These are phyloP conservation scores for Scaptomyza montana DNA, from an alignment of 1,140 invertebrate species.

Conservation along the genomic window DNA sequence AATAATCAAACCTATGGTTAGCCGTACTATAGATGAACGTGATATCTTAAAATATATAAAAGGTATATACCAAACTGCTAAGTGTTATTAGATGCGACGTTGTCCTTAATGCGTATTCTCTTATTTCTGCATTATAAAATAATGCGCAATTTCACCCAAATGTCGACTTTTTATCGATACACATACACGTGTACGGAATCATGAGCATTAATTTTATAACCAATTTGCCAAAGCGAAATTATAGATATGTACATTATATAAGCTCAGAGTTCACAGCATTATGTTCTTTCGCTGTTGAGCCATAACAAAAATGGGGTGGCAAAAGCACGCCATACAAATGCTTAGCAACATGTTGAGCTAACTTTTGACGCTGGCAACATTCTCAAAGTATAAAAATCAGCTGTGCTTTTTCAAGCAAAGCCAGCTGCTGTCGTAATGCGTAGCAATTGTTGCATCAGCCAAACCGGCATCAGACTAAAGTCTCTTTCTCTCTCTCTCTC, in stretches of 20 bases:
- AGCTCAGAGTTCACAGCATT: constrained; percentile 1
- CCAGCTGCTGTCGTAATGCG: constrained; percentile 61
- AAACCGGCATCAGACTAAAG: constrained; percentile 31
- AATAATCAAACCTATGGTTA: too few relatives aligned
- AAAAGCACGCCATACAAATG: constrained; percentile 9
- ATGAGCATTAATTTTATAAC: background rate
- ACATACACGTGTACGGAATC: background rate
- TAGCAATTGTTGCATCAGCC: constrained; percentile 73
- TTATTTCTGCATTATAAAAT: background rate
- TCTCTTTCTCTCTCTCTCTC: background rate
- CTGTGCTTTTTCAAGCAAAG: constrained; percentile 26
- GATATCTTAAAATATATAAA: background rate
- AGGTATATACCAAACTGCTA: background rate
- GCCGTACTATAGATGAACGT: too few relatives aligned
- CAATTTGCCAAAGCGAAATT: background rate
- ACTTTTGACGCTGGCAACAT: constrained; percentile 28
- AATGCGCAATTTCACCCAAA: constrained; percentile 21
- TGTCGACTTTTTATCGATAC: background rate
- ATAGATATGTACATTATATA: constrained; percentile 4
- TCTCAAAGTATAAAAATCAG: constrained; percentile 32
- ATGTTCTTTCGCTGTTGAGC: background rate
- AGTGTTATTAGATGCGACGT: too few relatives aligned
- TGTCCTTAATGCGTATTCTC: constrained; percentile 12
- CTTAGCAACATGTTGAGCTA: constrained; percentile 29
- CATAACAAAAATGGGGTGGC: background rate